Evolutionary conservation across 2,888 invertebrate genomes (phyloP), one percentile per base, ranked within the genome.

Genomic region (Boloria euphrosyne): DNA sequence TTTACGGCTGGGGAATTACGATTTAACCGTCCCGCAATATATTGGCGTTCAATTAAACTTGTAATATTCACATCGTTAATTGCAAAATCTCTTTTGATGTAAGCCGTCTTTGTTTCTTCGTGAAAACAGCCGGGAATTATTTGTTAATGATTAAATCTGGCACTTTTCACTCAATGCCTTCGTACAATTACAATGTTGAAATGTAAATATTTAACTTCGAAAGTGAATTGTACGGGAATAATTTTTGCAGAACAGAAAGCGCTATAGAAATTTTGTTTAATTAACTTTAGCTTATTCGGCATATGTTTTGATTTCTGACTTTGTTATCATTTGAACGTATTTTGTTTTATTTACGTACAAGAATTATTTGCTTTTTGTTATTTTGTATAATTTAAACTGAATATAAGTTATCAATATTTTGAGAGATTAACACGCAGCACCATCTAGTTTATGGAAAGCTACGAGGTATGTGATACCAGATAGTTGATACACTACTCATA

Each of bases 81-180:
- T 53, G 65, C 49, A 67, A 72, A 72, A 73, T 71, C 72, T 73
- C 75, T 74, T 75, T 55, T 71, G 71, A 70, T 73, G 72, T 72
- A 65, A 68, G 62, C 62, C 70, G 63, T 70, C 69, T 75, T 70
- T 74, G 68, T 69, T 64, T 55, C 61, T 65, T 46, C 52, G 52
- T 58, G 64, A 27, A 58, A 65, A 65, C 58, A 53, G 64, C 38
- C 22, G 44, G 17, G 46, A 58, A 62, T 65, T 68, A 57, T 62
- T 68, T 65, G 65, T 62, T 60, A 63, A 61, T 65, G 62, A 66
- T 66, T 66, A 66, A 66, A 62, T 66, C 66, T 53, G 57, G 49
- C 52, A 58, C 49, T 53, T 58, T 59, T 52, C 38, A 31, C 64
- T 66, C 62, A 62, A 66, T 62, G 58, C 58, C 62, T 62, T 53